Conservation (phyloP, 2,113 vertebrate species). For the Syngnathoides biaculeatus region DNA sequence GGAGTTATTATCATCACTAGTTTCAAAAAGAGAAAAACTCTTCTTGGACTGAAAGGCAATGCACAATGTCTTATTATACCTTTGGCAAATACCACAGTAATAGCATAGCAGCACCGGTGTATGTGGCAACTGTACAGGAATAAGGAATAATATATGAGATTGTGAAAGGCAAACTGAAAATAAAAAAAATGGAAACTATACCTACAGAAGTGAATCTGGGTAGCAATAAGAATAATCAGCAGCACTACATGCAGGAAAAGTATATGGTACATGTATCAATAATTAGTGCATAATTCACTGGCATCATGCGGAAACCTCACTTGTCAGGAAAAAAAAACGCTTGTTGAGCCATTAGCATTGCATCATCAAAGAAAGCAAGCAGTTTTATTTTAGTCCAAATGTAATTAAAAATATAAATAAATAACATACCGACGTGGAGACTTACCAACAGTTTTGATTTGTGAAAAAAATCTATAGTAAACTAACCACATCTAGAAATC, state of each 20-base stretch:
- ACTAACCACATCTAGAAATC: too few relatives aligned
- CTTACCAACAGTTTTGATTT: too few relatives aligned
- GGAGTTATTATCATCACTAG: neutral
- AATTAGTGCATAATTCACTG: too few relatives aligned
- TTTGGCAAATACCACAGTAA: conserved; percentile 29
- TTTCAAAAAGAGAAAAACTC: neutral
- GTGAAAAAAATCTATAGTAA: too few relatives aligned
- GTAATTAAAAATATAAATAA: too few relatives aligned
- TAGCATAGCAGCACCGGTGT: conserved; percentile 4
- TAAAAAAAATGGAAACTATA: neutral
- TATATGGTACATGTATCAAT: neutral
- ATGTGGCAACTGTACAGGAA: neutral
- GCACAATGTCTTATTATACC: conserved; percentile 25
- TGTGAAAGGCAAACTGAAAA: neutral
- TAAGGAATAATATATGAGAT: neutral
- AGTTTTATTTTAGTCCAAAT: too few relatives aligned
- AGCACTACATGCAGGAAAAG: neutral
- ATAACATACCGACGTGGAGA: too few relatives aligned
- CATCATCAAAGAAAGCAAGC: too few relatives aligned
- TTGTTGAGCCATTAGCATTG: too few relatives aligned
- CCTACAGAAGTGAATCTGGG: neutral
- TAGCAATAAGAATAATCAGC: neutral
- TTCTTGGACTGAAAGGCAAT: conserved; percentile 15
- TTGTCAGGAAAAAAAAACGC: too few relatives aligned
- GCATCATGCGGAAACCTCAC: too few relatives aligned